phyloP scores from a whole-genome alignment of 2,113 vertebrate genomes.

The Labeo rohita region DNA sequence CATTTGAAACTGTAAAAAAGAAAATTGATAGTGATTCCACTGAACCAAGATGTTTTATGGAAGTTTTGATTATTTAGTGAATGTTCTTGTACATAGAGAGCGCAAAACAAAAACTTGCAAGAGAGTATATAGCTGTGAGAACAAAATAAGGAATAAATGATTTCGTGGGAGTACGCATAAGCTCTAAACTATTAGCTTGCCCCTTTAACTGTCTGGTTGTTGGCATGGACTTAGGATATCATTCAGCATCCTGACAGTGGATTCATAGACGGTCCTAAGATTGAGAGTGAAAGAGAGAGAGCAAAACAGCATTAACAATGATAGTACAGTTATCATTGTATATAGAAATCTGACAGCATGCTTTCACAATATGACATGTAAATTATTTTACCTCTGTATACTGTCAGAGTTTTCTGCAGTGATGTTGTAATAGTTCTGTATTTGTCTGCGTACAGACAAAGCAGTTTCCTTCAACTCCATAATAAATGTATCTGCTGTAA shows the following conservation, averaged over 20 bases:
- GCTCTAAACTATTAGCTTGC: not conserved
- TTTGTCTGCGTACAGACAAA: conserved; percentile 74
- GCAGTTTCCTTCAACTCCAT: conserved; percentile 74
- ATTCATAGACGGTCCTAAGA: conserved; percentile 82
- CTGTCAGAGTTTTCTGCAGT: conserved; percentile 66
- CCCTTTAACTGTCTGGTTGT: conserved; percentile 12
- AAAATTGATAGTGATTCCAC: not conserved
- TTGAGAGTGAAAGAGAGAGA: conserved; percentile 57
- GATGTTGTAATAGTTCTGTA: conserved; percentile 70
- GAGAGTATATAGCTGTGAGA: not conserved
- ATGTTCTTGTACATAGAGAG: not conserved
- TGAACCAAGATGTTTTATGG: not conserved
- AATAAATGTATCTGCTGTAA: conserved; percentile 72
- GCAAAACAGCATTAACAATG: not conserved
- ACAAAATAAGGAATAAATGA: not conserved
- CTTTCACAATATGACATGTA: not conserved
- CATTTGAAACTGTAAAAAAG: not conserved
- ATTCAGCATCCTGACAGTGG: conserved; percentile 80
- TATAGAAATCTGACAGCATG: not conserved
- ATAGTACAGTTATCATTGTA: not conserved
- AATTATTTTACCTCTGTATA: conserved; percentile 76
- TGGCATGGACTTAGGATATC: conserved; percentile 75
- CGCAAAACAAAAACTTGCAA: not conserved
- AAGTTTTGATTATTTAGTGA: not conserved
- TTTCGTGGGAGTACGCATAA: not conserved